Evolutionary conservation across 2,113 vertebrate species (phyloP), one percentile per base, ranked within the genome.

Genomic region (Misgurnus anguillicaudatus): DNA sequence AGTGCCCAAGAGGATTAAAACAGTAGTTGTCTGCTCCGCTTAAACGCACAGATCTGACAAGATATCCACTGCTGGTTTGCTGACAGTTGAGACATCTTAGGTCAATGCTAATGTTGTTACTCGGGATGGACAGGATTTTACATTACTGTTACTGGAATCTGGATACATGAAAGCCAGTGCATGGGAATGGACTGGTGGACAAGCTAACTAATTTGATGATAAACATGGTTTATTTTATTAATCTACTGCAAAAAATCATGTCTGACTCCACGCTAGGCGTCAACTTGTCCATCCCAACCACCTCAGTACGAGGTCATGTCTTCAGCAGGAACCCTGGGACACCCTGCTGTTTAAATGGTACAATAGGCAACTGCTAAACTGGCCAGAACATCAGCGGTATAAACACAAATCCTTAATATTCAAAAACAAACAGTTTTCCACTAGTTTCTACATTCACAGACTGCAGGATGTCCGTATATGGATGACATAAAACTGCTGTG

Each of bases 41-140:
- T 61, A 74, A 73, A 72, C 16, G 55, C 9, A 71, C 69, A 74
- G 45, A 61, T 55, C 57, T 61, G 57, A 57, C 55, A 61, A 74
- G 57, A 10, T 61, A 61, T 74, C 71, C 31, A 74, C 19, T 42
- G 45, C 14, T 62, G 17, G 72, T 74, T 74, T 48, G 72, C 14
- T 36, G 72, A 61, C 41, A 47, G 38, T 60, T 58, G 14, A 72
- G 41, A 58, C 10, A 53, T 42, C n/a, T 58, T 21, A 42, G 42
- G 70, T 60, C 53, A 58, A 10, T 24, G 36, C 6, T 53, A 16
- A 39, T 41, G 11, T 60, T 73, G 42, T 16, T 31, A 31, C 24
- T 17, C 5, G 14, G 31, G 14, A 53, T 10, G n/a, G 65, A 24
- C 65, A 24, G 42, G 24, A 38, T 36, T 73, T 60, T 2, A 61